These are phyloP conservation scores for Erpornis zantholeuca DNA, from an alignment of 2,113 vertebrate species.

Conservation along the genomic window DNA sequence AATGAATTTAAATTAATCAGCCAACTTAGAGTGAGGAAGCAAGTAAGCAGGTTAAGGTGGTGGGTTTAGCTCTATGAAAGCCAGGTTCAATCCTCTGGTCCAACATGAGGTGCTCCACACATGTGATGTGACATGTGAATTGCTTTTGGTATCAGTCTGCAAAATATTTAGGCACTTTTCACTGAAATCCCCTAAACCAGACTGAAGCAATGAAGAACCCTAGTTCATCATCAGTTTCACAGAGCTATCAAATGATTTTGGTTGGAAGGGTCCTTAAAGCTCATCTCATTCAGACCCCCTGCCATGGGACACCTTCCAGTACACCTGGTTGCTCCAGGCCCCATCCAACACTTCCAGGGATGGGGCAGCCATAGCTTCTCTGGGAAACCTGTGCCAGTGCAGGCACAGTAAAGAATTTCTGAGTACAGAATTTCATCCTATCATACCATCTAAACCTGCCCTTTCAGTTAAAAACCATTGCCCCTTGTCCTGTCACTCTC, in stretches of 20 bases:
- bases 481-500: not conserved
- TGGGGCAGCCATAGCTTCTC: not conserved
- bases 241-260: not conserved
- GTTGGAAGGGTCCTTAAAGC: not conserved
- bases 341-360: not conserved
- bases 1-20: not conserved
- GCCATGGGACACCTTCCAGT: not conserved
- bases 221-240: not conserved
- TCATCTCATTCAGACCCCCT: not conserved
- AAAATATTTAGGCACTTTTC: not conserved
- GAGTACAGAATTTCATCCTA: not conserved
- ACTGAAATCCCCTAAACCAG: not conserved
- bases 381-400: not conserved
- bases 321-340: not conserved
- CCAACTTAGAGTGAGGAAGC: not conserved
- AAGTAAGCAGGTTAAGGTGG: not conserved
- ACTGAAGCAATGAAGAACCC: not conserved
- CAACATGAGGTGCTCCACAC: not conserved
- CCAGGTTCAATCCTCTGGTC: not conserved
- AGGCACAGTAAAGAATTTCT: not conserved
- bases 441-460: not conserved
- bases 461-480: not conserved
- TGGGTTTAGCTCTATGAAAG: not conserved
- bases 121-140: fast-evolving
- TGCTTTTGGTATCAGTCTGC: not conserved